phyloP scores from a whole-genome alignment of 2,888 invertebrate species.

The Resseliella maxima region DNA sequence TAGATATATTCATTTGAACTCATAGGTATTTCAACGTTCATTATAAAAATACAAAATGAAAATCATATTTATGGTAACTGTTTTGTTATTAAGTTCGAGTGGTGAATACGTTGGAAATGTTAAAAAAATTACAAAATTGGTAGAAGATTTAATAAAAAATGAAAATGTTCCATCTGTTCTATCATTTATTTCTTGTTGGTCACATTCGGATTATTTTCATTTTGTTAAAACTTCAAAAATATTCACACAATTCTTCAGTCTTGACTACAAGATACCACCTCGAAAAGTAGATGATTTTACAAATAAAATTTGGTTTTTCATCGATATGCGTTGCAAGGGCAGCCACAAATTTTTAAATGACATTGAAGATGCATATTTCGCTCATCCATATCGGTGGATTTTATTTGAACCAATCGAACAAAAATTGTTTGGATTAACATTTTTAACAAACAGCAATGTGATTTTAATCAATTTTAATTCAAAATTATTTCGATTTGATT shows the following conservation, averaged over 20 bases:
- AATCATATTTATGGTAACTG: neutral
- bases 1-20: too few species aligned
- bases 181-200: neutral
- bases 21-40: too few species aligned
- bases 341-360: neutral
- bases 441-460: conserved; percentile 26
- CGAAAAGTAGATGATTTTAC: neutral
- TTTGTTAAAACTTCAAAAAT: neutral
- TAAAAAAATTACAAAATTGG: neutral
- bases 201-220: neutral
- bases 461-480: neutral
- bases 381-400: conserved; percentile 70
- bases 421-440: neutral
- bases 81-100: neutral
- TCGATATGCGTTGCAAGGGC: conserved; percentile 15
- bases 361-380: neutral
- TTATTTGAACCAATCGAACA: neutral
- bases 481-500: neutral
- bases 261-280: neutral
- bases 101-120: neutral
- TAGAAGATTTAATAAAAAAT: neutral
- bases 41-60: conserved; percentile 59
- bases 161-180: neutral
- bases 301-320: conserved; percentile 3
- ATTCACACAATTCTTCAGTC: neutral